Base-by-base conservation (phyloP, 2,797 vertebrate species). In the Aldrovandia affinis region DNA sequence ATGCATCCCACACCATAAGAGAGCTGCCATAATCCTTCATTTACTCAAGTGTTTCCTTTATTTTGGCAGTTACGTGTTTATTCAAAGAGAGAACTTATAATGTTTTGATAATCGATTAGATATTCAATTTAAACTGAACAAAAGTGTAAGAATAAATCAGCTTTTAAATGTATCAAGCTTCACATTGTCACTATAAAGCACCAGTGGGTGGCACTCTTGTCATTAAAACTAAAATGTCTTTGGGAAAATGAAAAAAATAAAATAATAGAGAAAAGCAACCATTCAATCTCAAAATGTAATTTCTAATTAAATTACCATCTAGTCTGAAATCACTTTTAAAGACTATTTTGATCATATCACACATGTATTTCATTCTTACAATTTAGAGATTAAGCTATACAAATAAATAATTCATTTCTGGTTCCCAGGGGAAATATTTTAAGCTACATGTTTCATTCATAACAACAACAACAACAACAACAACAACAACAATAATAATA, bases 141-240 rank as follows among this genome's bases (percentile, higher is more conserved):
- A 18, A 57, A 57, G 15, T 57, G 1, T 57, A 22, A 0, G 14
- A 42, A 22, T 77, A 2, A 0, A 44, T 47, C 15, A 2, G 18
- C 15, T 20, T 73, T 42, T 39, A 18, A 39, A 36, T 6, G 20
- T 1, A 18, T 2, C 1, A 10, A n/a, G 55, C 55, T 44, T 77
- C 42, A 25, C 39, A n/a, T 47, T n/a, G 44, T 47, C 6, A 77
- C 73, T 22, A 8, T 36, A 73, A 73, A n/a, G 10, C n/a, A 77
- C 42, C 73, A 77, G n/a, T 44, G 7, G 73, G 73, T 44, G 73
- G 73, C 42, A 47, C 73, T 77, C 39, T 77, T 77, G 42, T 77
- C n/a, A 50, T 47, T 75, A 25, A 12, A n/a, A 18, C 22, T n/a
- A 39, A 47, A 0, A 5, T 7, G 18, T 44, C 15, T 68, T 3